Evolutionary conservation across 2,888 invertebrate genomes (phyloP), one percentile per base, ranked within the genome.

Genomic region (Acronicta leporina): DNA sequence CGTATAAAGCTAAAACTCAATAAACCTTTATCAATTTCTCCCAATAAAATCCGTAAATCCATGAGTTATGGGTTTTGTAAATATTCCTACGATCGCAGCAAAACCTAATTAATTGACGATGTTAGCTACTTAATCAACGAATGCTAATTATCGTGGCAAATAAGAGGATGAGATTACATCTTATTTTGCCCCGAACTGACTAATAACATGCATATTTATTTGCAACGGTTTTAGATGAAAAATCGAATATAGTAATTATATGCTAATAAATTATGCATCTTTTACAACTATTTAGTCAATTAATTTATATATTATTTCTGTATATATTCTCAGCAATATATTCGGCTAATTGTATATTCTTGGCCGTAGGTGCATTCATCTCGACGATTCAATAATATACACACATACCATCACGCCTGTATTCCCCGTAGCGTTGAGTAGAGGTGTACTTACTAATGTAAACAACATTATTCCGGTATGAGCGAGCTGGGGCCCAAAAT

Each of bases 111-210:
- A 51, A 44, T 42, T 35, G 2, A 30, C 30, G 7, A 13, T 13
- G 9, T 54, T 33, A 16, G 27, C 13, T 35, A 44, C 20, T 54
- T 47, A 42, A 52, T 58, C 50, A 48, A 68, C 6, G 47, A 63
- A 68, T 58, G 57, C 2, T 54, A 68, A 68, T 68, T 67, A 41
- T 62, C 51, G 49, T 50, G 44, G 16, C 20, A 13, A 68, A 63
- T 41, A 8, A 63, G 20, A 5, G 42, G 25, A 48, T 8, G n/a
- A 35, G 25, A 42, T 62, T 45, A 42, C 30, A 33, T 9, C 14
- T 53, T 44, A 54, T 68, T n/a, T 68, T 68, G 38, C 62, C 30
- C 41, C 8, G 0, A 10, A 41, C 7, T 45, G 40, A 38, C 30
- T 38, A 51, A 54, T 45, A 30, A 13, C n/a, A n/a, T 11, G 14